Base-by-base conservation (phyloP, 2,113 vertebrate species). In the Callaeas wilsoni region DNA sequence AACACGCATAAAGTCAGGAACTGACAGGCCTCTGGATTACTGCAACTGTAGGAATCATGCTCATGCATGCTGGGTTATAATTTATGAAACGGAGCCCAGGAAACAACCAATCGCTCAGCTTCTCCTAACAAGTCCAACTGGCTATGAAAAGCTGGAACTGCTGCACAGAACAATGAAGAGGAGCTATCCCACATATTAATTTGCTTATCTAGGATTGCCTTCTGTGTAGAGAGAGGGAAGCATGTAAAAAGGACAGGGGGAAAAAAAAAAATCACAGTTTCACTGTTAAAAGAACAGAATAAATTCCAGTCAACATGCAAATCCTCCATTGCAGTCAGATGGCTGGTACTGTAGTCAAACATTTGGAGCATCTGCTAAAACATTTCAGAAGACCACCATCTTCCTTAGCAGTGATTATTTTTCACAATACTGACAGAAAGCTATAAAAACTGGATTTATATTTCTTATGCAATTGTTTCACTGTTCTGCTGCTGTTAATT, bases 111-210 rank as follows among this genome's bases (percentile, higher is more conserved):
- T 98, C 94, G 4, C 17, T 96, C 91, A 76, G 95, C 97, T 97
- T 89, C 97, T 97, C 94, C 96, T 97, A 98, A 98, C 98, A 97
- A 98, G 98, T 98, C 97, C 96, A 97, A 98, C 97, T 98, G 97
- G 98, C 97, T 98, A 94, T 53, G 96, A 96, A 93, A 95, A 96
- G 94, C 97, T 97, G 90, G 89, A 98, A 97, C 95, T 94, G 95
- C 97, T 95, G 96, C 89, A 95, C 89, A 83, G 93, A 98, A 95
- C 94, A 97, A 96, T 85, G 93, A 93, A 96, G 94, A 97, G 49
- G 91, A 97, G 95, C 95, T 96, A 97, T 93, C 90, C 96, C 81
- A 91, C 94, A 80, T 89, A 91, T 76, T 96, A 97, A 97, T 97
- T 97, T 97, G 93, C 97, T 98, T 98, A 97, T 97, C 96, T 96